Evolutionary conservation across 2,888 invertebrate species (phyloP), one percentile per base, ranked within the genome.

Genomic region (Asteroscopus sphinx): DNA sequence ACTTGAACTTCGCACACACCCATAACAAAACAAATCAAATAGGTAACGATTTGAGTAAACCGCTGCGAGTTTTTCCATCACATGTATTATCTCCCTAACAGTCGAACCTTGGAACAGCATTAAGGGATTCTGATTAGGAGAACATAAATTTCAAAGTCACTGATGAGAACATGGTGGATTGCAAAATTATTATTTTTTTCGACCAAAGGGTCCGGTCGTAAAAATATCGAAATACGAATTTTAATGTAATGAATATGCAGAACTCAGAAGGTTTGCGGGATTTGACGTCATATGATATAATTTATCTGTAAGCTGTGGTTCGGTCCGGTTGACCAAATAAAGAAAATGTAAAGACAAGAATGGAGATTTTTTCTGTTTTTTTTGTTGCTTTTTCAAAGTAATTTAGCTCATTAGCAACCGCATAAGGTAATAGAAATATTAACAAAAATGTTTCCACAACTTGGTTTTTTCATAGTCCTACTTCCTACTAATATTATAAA

Each of bases 51-150:
- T 16, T 0, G 11, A 28, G 26, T 11, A 17, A 40, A 57, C 37
- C 47, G 60, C 47, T 15, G 53, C 53, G 51, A 9, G 11, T 26
- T 33, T 13, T 11, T 1, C 7, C 9, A 13, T 12, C 46, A 2
- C 17, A 44, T 64, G 57, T 63, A 55, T 15, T 40, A 15, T 21
- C 51, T 49, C 54, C 60, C 16, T 75, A 25, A 66, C 26, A 54
- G 35, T 25, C 60, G 55, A 72, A 70, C 60, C 79, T 74, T 37
- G 57, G 62, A 65, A 66, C 66, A 52, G 44, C 74, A 79, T 73
- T 85, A 86, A 83, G 76, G 69, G 77, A 80, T 83, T 81, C 80
- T 82, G 86, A 88, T 89, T 90, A 86, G 83, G 79, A 73, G 79
- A 83, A 80, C 78, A 85, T 87, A 85, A 84, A 86, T 87, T 83